Conservation (phyloP, 2,113 vertebrate species). For the Melanerpes formicivorus region DNA sequence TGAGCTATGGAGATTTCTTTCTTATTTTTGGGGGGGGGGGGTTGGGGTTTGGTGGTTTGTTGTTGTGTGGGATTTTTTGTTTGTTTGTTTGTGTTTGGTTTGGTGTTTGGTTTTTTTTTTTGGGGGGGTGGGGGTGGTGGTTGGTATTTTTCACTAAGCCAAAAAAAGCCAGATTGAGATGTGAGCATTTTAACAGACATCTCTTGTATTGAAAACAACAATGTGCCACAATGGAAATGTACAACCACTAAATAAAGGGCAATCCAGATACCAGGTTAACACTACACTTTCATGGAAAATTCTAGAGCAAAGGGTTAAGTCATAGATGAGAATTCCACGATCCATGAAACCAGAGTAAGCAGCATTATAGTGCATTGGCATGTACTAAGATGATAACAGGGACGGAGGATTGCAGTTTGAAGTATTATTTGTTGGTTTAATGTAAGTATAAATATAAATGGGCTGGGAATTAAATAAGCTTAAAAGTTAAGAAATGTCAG, state of each 20-base stretch:
- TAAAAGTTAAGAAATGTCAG: conserved; percentile 6
- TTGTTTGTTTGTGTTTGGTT: no score
- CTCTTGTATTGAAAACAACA: neutral
- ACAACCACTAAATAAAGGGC: neutral
- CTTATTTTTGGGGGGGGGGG: neutral
- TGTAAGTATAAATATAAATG: conserved; percentile 14
- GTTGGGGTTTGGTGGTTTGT: no score
- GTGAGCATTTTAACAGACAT: neutral
- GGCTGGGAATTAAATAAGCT: neutral
- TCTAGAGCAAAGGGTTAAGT: neutral
- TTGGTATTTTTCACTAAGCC: neutral
- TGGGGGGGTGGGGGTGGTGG: no score
- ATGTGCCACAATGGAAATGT: neutral
- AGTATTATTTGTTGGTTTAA: conserved; percentile 49
- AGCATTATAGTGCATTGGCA: neutral
- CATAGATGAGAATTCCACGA: neutral
- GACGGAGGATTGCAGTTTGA: neutral
- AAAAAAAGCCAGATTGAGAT: neutral
- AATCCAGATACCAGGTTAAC: neutral
- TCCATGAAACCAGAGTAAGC: neutral
- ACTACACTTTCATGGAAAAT: neutral
- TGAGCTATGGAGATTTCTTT: neutral
- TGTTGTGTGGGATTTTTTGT: no score
- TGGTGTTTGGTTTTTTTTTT: no score
- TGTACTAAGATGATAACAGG: neutral